Conservation (phyloP, 2,888 invertebrate species). For the Thecophora atra region DNA sequence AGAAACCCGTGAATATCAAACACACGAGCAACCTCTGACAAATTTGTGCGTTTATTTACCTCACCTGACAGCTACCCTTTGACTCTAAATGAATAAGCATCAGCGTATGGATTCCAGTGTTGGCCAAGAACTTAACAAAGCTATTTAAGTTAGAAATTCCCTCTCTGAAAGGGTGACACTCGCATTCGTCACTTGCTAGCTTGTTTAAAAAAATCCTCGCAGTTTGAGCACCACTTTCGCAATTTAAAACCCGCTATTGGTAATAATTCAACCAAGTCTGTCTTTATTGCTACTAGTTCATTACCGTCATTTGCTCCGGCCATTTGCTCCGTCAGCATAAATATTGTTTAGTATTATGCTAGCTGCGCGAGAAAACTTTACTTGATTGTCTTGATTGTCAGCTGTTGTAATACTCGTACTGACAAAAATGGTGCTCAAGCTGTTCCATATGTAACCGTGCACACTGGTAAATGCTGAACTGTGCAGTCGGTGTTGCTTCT, state of each 20-base stretch:
- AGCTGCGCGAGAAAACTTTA: too few relatives aligned
- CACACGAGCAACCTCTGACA: slow-evolving; percentile 39
- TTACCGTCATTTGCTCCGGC: slow-evolving; percentile 37
- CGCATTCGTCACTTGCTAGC: slow-evolving; percentile 16
- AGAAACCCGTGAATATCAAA: too few relatives aligned
- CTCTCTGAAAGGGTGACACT: not conserved
- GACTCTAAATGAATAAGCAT: too few relatives aligned
- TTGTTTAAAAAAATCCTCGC: slow-evolving; percentile 5
- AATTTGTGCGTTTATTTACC: slow-evolving; percentile 33
- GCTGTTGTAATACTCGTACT: slow-evolving; percentile 41
- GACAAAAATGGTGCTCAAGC: slow-evolving; percentile 31
- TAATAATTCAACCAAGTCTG: slow-evolving; percentile 38
- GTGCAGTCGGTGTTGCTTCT: slow-evolving; percentile 23
- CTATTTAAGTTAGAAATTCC: slow-evolving; percentile 22
- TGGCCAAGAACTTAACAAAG: slow-evolving; percentile 39
- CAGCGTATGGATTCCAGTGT: slow-evolving; percentile 40
- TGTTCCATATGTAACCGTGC: slow-evolving; percentile 43
- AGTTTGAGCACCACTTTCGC: too few relatives aligned
- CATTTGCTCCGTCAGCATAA: slow-evolving; percentile 44
- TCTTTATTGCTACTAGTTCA: slow-evolving; percentile 15
- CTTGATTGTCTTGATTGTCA: slow-evolving; percentile 40
- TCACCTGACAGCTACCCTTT: too few relatives aligned
- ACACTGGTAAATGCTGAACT: slow-evolving; percentile 39
- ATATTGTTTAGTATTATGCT: too few relatives aligned
- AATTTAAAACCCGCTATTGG: slow-evolving; percentile 13